Conservation (phyloP, 2,113 vertebrate species). For the Syngnathoides biaculeatus region DNA sequence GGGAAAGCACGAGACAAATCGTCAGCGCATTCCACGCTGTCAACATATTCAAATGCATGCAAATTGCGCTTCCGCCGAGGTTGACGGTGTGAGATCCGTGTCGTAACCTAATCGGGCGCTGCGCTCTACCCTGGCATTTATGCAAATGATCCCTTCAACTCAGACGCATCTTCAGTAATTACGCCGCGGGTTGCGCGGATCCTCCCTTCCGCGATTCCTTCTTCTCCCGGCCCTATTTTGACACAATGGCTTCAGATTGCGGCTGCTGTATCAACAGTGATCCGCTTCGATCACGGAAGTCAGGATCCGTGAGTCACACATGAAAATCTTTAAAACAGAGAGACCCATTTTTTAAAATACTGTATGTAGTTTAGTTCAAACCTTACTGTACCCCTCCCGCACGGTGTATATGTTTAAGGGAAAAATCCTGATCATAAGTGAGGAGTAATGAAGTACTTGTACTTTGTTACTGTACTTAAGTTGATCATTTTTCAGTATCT, state of each 20-base stretch:
- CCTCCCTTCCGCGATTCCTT: not conserved
- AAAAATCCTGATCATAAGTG: too few species aligned
- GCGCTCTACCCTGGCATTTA: not conserved
- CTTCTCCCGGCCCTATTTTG: not conserved
- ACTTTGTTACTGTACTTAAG: too few species aligned
- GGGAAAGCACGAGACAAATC: not conserved
- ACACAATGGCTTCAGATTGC: not conserved
- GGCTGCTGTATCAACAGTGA: not conserved
- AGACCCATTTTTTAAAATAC: too few species aligned
- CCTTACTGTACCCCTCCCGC: too few species aligned
- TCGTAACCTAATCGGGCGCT: not conserved
- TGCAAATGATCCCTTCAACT: not conserved
- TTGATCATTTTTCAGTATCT: too few species aligned
- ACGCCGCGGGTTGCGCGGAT: not conserved
- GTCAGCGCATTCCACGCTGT: not conserved
- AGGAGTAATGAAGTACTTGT: too few species aligned
- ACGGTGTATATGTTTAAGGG: too few species aligned
- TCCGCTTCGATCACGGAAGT: not conserved
- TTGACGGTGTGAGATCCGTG: not conserved
- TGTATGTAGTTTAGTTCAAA: too few species aligned
- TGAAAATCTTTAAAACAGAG: too few species aligned
- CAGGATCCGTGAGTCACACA: not conserved
- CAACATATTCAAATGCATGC: slow-evolving; percentile 6
- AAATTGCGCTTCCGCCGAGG: slow-evolving; percentile 5
- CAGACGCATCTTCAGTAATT: not conserved